Evolutionary conservation across 2,888 invertebrate species (phyloP).

Genomic region (Heteropelma amictum): DNA sequence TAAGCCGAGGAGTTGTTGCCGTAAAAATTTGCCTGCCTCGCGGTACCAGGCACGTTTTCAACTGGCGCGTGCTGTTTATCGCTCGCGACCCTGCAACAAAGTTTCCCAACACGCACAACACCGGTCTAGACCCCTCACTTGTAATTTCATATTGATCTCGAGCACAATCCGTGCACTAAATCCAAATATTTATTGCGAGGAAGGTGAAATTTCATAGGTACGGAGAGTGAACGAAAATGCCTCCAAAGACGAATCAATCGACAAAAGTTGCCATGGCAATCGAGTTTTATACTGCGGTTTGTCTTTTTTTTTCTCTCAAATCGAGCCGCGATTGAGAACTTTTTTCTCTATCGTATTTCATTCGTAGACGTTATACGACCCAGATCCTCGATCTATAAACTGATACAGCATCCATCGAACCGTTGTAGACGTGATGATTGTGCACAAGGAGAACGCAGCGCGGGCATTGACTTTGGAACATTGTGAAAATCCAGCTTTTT

Average conservation of each 20-base stretch:
- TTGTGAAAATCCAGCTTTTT: too few relatives aligned
- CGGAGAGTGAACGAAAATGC: too few relatives aligned
- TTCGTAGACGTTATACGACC: constrained; percentile 15
- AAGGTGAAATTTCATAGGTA: too few relatives aligned
- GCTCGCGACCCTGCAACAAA: constrained; percentile 28
- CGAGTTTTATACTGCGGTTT: too few relatives aligned
- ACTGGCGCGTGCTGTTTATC: constrained; percentile 19
- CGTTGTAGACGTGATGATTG: constrained; percentile 11
- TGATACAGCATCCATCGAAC: constrained; percentile 18
- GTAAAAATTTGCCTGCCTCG: constrained; percentile 17
- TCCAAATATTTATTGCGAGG: not conserved
- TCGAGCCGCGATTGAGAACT: not conserved
- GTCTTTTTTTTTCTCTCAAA: not conserved
- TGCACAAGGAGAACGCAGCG: not conserved
- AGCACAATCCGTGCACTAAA: not conserved
- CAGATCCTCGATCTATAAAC: not conserved
- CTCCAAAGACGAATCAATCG: too few relatives aligned
- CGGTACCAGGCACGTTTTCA: constrained; percentile 45
- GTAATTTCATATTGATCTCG: not conserved
- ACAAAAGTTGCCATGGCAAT: too few relatives aligned
- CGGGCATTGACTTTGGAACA: not conserved
- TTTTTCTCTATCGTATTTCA: not conserved
- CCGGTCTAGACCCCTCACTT: not conserved
- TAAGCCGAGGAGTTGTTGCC: not conserved
- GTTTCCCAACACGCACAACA: constrained; percentile 25